Percentiles rank a stretch among this genome's conserved stretches.
Conservation (phyloP, 92 coral and sea anemone species). For the Heliopora coerulea region DNA sequence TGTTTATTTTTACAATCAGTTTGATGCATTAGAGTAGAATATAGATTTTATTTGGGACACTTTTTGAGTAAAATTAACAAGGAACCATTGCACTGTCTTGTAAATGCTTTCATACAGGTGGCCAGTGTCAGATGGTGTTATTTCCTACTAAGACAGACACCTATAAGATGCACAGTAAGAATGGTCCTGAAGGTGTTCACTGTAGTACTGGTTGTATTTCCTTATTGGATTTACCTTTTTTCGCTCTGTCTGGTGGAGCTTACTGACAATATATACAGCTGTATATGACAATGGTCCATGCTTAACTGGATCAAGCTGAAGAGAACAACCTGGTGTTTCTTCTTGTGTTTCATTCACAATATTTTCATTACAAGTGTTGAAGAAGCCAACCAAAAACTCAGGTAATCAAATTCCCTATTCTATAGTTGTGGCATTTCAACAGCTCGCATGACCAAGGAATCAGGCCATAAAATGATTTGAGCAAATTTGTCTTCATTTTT, state of each 20-base stretch:
- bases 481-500: constrained; percentile 9
- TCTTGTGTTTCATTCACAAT: too few species aligned
- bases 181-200: too few species aligned
- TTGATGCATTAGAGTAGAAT: too few species aligned
- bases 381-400: neutral
- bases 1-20: too few species aligned
- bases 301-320: neutral
- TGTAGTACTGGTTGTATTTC: neutral
- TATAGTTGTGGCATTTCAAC: neutral
- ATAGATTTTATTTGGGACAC: too few species aligned
- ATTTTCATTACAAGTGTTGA: too few species aligned
- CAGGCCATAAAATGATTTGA: constrained; percentile 19
- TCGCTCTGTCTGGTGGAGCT: neutral
- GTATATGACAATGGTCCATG: neutral
- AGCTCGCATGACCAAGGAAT: neutral
- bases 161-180: too few species aligned
- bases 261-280: neutral
- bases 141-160: too few species aligned
- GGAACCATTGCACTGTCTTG: too few species aligned
- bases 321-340: neutral
- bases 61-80: too few species aligned
- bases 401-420: constrained; percentile 4
- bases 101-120: too few species aligned
- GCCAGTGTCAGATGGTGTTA: too few species aligned
- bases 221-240: neutral